A percentile compares a stretch with the other conserved stretches of the same genome.
Conservation (phyloP, 2,888 invertebrate species). For the Sceliomorpha sp. region DNA sequence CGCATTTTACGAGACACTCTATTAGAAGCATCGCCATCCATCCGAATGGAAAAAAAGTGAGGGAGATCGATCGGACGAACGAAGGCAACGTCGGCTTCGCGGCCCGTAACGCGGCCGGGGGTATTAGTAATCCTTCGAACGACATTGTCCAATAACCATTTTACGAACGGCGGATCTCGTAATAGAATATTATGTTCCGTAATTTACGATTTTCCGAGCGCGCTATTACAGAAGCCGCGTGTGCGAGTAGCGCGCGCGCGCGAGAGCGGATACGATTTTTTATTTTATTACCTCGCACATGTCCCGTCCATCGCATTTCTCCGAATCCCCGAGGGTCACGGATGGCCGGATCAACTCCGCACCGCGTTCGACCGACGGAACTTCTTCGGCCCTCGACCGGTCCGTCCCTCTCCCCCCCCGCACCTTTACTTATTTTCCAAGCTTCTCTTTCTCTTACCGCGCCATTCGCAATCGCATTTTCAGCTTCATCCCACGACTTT, state of each 20-base stretch:
- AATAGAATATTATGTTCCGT: conserved; percentile 1
- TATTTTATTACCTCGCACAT: conserved; percentile 56
- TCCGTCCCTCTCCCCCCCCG: too few species aligned
- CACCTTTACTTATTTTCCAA: conserved; percentile 31
- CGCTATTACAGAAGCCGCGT: background rate
- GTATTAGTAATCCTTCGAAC: too few species aligned
- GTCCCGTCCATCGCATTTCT: conserved; percentile 57
- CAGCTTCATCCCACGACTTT: conserved; percentile 19
- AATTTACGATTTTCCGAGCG: conserved; percentile 17
- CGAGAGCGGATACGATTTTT: conserved; percentile 36
- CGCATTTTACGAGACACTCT: conserved; percentile 44
- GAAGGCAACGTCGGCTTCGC: too few species aligned
- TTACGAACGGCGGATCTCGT: background rate
- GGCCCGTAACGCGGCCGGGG: too few species aligned
- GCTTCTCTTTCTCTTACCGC: conserved; percentile 32
- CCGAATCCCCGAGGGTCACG: conserved; percentile 51
- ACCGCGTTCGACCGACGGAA: conserved; percentile 17
- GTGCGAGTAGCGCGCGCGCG: conserved; percentile 13
- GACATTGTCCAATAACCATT: background rate
- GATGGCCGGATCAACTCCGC: conserved; percentile 31
- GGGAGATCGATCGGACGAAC: conserved; percentile 3
- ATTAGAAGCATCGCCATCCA: conserved; percentile 1
- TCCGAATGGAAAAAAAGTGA: background rate
- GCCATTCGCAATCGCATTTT: conserved; percentile 54
- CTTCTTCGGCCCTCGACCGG: too few species aligned